Evolutionary conservation across 2,113 vertebrate genomes (phyloP), one percentile per base, ranked within the genome.

Genomic region (Amblyopsis rosae): DNA sequence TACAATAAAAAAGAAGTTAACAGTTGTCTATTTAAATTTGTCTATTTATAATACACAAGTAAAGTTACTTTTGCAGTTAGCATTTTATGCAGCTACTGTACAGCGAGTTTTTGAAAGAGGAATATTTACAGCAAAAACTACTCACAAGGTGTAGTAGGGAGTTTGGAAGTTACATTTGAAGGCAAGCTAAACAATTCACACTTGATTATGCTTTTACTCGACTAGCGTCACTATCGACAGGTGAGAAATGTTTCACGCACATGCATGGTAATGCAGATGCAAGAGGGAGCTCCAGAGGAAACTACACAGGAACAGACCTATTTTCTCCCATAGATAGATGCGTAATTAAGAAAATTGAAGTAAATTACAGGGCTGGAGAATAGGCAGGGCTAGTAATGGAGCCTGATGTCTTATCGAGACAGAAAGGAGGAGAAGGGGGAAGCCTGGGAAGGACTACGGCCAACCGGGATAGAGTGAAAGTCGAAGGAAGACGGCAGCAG

Each of bases 301-400:
- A 33, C 59, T 9, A 12, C 59, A 68, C 75, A 69, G 81, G 81
- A 85, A 87, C 73, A 76, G 69, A 32, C 77, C 67, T 56, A 79
- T 86, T 84, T 84, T 81, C 74, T 82, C 59, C 57, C 9, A 47
- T 2, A 79, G 82, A 88, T 89, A 79, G 73, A 76, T 2, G 48
- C 11, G 62, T 66, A 81, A 87, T 90, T 86, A 80, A 59, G 72
- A 67, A 82, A 89, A 89, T 90, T 89, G 47, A 51, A 75, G 81
- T 63, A 82, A 92, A 92, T 91, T 88, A 79, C 81, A 82, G 90
- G 87, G 85, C 4, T 84, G 86, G 82, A 67, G 41, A 69, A 69
- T 35, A 41, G 45, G 48, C 73, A 11, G 17, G 47, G 53, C 66
- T 62, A 46, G 81, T 73, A 62, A 79, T 71, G 65, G 76, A 58